A percentile compares a stretch with the other conserved stretches of the same genome.
Conservation (phyloP, 2,797 vertebrate species). For the Tenualosa ilisha region DNA sequence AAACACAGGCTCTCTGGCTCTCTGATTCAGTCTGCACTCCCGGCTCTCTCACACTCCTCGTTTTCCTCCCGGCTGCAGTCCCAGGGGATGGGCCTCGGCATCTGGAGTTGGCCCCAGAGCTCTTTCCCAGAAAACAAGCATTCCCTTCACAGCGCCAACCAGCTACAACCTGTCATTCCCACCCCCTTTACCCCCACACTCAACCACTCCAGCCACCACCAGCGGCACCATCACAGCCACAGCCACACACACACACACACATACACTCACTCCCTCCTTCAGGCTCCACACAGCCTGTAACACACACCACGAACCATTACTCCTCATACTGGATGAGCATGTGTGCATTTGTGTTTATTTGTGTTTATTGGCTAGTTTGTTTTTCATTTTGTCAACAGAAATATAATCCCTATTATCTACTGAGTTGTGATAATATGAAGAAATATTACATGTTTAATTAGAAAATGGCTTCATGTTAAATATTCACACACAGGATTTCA, state of each 20-base stretch:
- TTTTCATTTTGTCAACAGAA: not conserved
- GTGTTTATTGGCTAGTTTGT: not conserved
- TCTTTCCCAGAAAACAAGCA: conserved; percentile 91
- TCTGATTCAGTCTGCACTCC: conserved; percentile 15
- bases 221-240: not conserved
- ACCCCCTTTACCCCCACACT: conserved; percentile 56
- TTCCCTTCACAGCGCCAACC: conserved; percentile 73
- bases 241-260: not conserved
- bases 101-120: conserved; percentile 85
- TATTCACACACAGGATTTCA: not conserved
- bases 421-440: not conserved
- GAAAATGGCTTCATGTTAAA: not conserved
- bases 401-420: not conserved
- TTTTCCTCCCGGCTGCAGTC: conserved; percentile 79
- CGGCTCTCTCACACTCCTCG: conserved; percentile 71
- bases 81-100: conserved; percentile 81
- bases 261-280: too few species aligned
- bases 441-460: not conserved
- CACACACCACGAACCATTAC: not conserved
- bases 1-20: not conserved
- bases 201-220: not conserved
- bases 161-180: conserved; percentile 69
- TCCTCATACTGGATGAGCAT: not conserved
- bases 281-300: not conserved
- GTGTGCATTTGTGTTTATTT: not conserved